Conservation (phyloP, 2,113 vertebrate genomes). For the Hemiprocne comata region DNA sequence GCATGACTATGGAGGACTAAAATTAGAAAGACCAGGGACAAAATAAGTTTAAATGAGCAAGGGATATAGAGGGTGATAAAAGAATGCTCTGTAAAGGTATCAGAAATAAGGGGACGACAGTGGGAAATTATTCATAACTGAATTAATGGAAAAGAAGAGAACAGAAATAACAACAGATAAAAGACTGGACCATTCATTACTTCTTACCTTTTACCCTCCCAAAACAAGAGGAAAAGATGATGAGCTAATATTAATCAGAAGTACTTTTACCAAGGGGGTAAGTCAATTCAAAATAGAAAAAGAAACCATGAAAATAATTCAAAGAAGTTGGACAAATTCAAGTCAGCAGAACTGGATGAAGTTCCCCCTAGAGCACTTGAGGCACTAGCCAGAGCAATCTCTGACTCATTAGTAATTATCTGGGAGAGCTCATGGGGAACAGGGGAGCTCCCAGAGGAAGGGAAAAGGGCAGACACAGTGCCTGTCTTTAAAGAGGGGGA, state of each 20-base stretch:
- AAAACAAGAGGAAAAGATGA: not conserved
- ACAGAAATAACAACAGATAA: not conserved
- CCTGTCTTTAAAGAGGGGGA: not conserved
- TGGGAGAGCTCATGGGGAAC: not conserved
- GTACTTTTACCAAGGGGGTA: not conserved
- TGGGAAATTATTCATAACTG: not conserved
- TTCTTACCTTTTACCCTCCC: not conserved
- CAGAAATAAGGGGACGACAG: not conserved
- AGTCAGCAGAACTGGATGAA: slow-evolving; percentile 9
- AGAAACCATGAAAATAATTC: not conserved
- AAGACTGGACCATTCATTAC: not conserved
- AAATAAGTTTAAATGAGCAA: slow-evolving; percentile 9
- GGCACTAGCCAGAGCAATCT: slow-evolving; percentile 27
- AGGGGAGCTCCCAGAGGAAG: not conserved
- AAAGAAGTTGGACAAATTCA: slow-evolving; percentile 7
- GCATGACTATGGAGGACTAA: not conserved
- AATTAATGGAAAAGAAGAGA: not conserved
- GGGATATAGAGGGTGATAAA: not conserved
- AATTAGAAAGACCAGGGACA: not conserved
- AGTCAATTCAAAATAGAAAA: not conserved
- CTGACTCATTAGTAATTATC: slow-evolving; percentile 40
- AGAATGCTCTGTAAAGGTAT: not conserved
- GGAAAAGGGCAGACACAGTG: not conserved
- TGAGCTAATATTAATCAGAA: not conserved
- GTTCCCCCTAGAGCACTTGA: slow-evolving; percentile 17